Evolutionary conservation across 2,113 vertebrate species (phyloP), one percentile per base, ranked within the genome.

Genomic region (Phycodurus eques): DNA sequence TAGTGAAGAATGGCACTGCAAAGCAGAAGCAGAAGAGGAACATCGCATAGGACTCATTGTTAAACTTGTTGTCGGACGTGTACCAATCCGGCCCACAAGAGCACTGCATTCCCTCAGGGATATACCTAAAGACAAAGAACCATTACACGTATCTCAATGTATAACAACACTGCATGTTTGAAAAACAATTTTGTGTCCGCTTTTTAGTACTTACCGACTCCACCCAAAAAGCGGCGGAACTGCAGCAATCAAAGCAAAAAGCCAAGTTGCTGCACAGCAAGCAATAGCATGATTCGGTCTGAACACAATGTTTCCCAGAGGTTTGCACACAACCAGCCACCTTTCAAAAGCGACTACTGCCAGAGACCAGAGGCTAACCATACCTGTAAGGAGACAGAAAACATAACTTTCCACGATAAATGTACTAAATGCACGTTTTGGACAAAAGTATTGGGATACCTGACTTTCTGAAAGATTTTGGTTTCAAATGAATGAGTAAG

Each of bases 21-120:
- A 94, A 94, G 88, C 93, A 94, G 85, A 94, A 94, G 73, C 80
- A 79, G 85, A 94, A 94, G 42, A 94, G 88, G 85, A 92, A 94
- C 42, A 91, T 56, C 67, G 93, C 92, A 1, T 85, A 94, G 60
- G 92, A 84, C 60, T 94, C 92, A 6, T 91, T 94, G 87, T 94
- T 93, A 71, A 74, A 94, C 66, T 93, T 92, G 84, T 92, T 93
- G 81, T 85, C 72, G 4, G 88, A 87, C 1, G 91, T 94, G 81
- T 93, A 94, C 91, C 93, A 94, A 83, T 93, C 92, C 13, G 92
- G 92, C 20, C 89, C 92, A 80, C 91, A 94, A 15, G 92, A 91
- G 78, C 91, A 93, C 74, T 93, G 92, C 67, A 94, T 70, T 2
- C 92, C 93, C 72, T 94, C 91, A 33, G 93, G 93, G 71, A 94